These are phyloP conservation scores for Phytoseiulus persimilis DNA, from an alignment of 2,888 invertebrate genomes.

Conservation along the genomic window DNA sequence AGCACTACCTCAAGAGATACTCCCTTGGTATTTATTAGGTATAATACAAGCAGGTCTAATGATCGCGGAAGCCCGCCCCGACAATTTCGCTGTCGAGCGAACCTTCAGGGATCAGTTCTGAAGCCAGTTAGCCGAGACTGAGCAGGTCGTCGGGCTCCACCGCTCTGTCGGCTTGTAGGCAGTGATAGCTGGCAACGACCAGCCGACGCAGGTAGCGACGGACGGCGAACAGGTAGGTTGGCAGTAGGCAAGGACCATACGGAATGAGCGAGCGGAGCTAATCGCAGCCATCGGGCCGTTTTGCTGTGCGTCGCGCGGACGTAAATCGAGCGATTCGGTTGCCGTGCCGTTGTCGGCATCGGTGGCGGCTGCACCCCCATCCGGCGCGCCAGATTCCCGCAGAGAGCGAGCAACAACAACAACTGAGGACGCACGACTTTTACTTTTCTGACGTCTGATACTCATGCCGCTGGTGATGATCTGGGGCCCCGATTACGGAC, in stretches of 20 bases:
- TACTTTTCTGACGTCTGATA: not conserved
- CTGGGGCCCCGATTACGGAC: not conserved
- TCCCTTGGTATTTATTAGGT: not conserved
- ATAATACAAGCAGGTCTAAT: not conserved
- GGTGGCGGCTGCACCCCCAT: not conserved
- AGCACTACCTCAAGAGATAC: not conserved
- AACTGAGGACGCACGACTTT: conserved; percentile 5
- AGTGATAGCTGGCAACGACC: not conserved
- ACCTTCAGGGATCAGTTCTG: not conserved
- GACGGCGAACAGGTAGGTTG: not conserved
- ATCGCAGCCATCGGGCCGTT: not conserved
- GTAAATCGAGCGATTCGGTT: not conserved
- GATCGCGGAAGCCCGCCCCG: not conserved
- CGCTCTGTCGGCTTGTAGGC: not conserved
- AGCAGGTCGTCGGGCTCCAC: not conserved
- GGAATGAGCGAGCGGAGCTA: not conserved
- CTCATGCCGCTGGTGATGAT: not conserved
- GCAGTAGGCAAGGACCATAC: not conserved
- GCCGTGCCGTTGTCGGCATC: not conserved
- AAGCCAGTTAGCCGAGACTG: not conserved
- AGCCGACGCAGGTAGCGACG: not conserved
- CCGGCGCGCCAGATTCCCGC: conserved; percentile 5
- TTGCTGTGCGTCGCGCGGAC: not conserved
- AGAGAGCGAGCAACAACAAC: not conserved
- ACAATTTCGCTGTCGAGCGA: not conserved